phyloP scores from a whole-genome alignment of 2,888 invertebrate species.

The Teleogryllus oceanicus region DNA sequence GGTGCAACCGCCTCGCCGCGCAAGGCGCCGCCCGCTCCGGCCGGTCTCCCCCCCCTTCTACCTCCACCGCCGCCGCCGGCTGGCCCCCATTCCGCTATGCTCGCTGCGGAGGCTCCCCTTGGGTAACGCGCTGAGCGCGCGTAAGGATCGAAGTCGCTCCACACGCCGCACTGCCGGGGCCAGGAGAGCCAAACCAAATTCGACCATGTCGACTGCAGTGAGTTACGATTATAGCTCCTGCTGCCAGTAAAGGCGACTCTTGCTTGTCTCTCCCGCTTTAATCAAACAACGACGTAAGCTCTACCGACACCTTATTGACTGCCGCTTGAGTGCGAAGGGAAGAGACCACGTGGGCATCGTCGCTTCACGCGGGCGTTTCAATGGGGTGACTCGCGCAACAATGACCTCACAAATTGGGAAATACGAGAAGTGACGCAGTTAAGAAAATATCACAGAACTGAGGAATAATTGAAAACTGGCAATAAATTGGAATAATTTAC shows the following conservation, averaged over 20 bases:
- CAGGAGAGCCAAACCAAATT: background rate
- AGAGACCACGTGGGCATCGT: slow-evolving; percentile 26
- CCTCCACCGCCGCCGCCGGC: slow-evolving; percentile 12
- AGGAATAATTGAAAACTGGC: no score
- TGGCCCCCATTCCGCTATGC: slow-evolving; percentile 18
- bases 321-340: background rate
- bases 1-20: no score
- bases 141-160: slow-evolving; percentile 26
- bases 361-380: background rate
- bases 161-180: background rate
- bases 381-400: background rate
- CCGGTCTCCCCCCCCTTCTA: background rate
- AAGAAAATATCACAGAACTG: no score
- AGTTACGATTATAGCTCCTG: slow-evolving; percentile 23
- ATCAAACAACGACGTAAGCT: slow-evolving; percentile 19
- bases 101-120: slow-evolving; percentile 25
- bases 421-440: no score
- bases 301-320: slow-evolving; percentile 25
- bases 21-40: no score
- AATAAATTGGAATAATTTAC: no score
- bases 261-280: slow-evolving; percentile 20
- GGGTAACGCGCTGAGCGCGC: slow-evolving; percentile 29
- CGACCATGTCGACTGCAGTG: slow-evolving; percentile 28
- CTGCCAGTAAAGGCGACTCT: slow-evolving; percentile 28
- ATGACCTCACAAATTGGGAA: no score